Evolutionary conservation across 2,888 invertebrate genomes (phyloP).

Genomic region (Ectobius pallidus): DNA sequence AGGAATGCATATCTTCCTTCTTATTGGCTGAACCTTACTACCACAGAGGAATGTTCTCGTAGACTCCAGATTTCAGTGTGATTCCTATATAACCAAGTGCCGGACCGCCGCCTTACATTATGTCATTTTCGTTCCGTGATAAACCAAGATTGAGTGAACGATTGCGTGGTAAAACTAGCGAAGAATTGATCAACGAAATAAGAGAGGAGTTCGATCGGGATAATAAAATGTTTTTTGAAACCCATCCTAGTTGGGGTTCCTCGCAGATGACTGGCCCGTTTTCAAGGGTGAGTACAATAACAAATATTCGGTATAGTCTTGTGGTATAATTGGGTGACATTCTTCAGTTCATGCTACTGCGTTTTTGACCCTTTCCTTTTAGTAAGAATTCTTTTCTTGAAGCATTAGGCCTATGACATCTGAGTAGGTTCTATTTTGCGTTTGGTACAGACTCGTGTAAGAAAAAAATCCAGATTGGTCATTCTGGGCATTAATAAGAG

Average conservation of each 20-base stretch:
- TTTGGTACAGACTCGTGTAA: too few species aligned
- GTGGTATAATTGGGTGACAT: too few species aligned
- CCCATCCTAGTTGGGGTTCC: constrained; percentile 43
- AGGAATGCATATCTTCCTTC: not conserved
- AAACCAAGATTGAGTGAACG: constrained; percentile 49
- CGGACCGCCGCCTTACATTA: constrained; percentile 39
- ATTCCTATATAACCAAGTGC: constrained; percentile 33
- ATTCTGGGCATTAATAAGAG: too few species aligned
- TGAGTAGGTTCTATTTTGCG: too few species aligned
- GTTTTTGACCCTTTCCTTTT: too few species aligned
- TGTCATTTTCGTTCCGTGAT: constrained; percentile 49
- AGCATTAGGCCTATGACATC: too few species aligned
- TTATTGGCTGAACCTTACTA: not conserved
- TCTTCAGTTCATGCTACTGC: too few species aligned
- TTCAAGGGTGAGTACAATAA: constrained; percentile 47
- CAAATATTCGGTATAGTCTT: too few species aligned
- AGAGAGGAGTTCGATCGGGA: constrained; percentile 48
- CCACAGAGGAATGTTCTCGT: constrained; percentile 39
- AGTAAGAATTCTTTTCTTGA: too few species aligned
- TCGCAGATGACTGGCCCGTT: constrained; percentile 45
- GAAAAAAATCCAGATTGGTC: too few species aligned
- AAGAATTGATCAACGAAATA: constrained; percentile 50
- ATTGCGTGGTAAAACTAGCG: constrained; percentile 49
- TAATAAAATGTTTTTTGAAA: constrained; percentile 48
- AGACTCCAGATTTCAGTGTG: constrained; percentile 32